A percentile compares a stretch with the other conserved stretches of the same genome.
Evolutionary conservation across 1,140 invertebrate genomes (phyloP).

Genomic region (Onthophagus taurus): DNA sequence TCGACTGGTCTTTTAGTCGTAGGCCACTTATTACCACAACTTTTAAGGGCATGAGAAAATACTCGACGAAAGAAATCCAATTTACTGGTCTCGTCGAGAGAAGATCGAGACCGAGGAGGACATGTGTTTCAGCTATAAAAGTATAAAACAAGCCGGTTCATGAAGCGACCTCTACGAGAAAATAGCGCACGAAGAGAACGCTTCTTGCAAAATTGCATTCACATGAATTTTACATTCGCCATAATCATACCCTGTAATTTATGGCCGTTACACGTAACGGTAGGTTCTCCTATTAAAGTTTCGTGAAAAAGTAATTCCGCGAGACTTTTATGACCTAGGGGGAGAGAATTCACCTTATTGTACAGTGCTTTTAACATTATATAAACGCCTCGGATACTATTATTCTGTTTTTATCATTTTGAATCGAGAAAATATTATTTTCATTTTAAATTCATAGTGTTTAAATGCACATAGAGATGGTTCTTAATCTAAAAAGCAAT

Average conservation of each 20-base stretch:
- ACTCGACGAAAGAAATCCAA: no score
- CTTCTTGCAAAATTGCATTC: conserved; percentile 19
- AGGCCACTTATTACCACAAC: no score
- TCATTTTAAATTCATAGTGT: neutral
- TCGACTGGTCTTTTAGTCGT: no score
- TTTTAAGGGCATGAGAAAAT: no score
- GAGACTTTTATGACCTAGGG: conserved; percentile 7
- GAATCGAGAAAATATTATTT: no score
- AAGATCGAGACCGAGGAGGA: conserved; percentile 4
- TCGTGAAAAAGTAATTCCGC: conserved; percentile 9
- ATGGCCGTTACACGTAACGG: conserved; percentile 1
- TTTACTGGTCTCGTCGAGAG: neutral
- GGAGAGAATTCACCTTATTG: no score
- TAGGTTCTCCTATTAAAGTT: conserved; percentile 11
- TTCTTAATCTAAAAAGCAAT: no score
- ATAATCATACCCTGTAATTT: conserved; percentile 11
- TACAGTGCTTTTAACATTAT: no score
- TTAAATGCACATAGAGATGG: neutral
- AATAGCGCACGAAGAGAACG: neutral
- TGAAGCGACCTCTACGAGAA: neutral
- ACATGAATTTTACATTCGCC: conserved; percentile 22
- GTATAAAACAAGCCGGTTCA: neutral
- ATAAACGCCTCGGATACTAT: neutral
- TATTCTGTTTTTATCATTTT: neutral
- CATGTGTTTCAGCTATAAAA: conserved; percentile 21